phyloP scores from a whole-genome alignment of 37 sponge, comb jelly and placozoan genomes.

The Agelas oroides region DNA sequence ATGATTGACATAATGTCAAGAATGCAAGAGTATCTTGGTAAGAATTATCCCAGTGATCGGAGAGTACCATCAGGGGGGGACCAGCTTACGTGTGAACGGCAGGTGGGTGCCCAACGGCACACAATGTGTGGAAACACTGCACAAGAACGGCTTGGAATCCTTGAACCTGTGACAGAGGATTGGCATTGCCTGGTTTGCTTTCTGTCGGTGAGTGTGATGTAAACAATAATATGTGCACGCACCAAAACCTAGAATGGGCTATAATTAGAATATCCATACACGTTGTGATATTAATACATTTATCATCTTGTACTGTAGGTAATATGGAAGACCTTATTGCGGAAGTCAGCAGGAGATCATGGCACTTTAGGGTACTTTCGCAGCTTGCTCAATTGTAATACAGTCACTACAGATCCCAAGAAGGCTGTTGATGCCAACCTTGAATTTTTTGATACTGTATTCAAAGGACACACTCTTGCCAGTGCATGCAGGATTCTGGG shows the following conservation, averaged over 20 bases:
- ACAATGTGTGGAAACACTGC: conserved; percentile 27
- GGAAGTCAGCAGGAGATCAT: conserved; percentile 31
- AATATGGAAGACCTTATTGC: conserved; percentile 14
- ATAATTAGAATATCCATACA: background rate
- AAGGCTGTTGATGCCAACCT: conserved; percentile 32
- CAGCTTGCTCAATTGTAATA: conserved; percentile 4
- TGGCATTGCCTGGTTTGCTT: conserved; percentile 47
- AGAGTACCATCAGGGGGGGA: conserved; percentile 41
- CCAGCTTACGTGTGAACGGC: conserved; percentile 46
- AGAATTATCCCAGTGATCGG: background rate
- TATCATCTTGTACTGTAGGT: background rate
- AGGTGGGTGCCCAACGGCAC: conserved; percentile 25
- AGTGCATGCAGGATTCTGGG: conserved; percentile 11
- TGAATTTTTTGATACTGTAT: conserved; percentile 38
- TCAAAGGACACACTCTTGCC: conserved; percentile 31
- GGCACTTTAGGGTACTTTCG: conserved; percentile 37
- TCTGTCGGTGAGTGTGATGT: conserved; percentile 5
- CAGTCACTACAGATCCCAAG: conserved; percentile 28
- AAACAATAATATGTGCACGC: background rate
- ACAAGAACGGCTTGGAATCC: conserved; percentile 6
- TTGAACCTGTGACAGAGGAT: conserved; percentile 27
- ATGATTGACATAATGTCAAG: conserved; percentile 45
- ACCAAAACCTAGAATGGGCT: background rate
- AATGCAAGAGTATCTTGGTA: conserved; percentile 37
- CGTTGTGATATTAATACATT: background rate